Percentiles rank a stretch among this genome's conserved stretches.
phyloP scores from a whole-genome alignment of 2,113 vertebrate species.

The Hyperopisus bebe region DNA sequence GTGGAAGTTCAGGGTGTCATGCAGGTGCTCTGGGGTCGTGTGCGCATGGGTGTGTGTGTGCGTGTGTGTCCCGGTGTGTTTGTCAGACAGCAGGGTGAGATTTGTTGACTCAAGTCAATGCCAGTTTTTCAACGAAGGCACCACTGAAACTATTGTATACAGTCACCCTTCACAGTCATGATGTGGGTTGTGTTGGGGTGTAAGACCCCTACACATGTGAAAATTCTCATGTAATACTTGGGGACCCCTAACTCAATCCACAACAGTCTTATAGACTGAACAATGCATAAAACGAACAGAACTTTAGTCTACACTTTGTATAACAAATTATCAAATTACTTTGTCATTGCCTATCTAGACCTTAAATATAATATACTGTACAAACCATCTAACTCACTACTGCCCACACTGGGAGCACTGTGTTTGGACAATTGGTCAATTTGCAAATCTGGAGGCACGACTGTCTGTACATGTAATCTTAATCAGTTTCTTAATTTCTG shows the following conservation, averaged over 20 bases:
- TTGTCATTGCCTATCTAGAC: not conserved
- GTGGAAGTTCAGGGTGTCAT: constrained; percentile 52
- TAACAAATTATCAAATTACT: not conserved
- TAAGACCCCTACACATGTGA: not conserved
- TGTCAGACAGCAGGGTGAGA: not conserved
- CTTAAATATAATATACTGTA: not conserved
- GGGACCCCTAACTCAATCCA: not conserved
- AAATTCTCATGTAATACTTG: not conserved
- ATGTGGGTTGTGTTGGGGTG: not conserved
- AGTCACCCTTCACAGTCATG: not conserved
- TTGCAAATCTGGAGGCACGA: not conserved
- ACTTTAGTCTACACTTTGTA: not conserved
- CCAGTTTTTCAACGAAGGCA: not conserved
- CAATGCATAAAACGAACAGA: not conserved
- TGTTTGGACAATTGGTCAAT: not conserved
- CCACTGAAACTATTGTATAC: not conserved
- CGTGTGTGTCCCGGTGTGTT: not conserved
- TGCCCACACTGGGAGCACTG: not conserved
- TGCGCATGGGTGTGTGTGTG: constrained; percentile 47
- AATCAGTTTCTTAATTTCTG: constrained; percentile 36
- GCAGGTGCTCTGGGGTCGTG: constrained; percentile 44
- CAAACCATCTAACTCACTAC: not conserved
- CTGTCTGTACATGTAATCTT: not conserved
- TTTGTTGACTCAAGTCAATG: not conserved
- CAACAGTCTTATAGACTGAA: not conserved